These are phyloP conservation scores for Anaspis maculata DNA, from an alignment of 2,888 invertebrate species.

Conservation along the genomic window DNA sequence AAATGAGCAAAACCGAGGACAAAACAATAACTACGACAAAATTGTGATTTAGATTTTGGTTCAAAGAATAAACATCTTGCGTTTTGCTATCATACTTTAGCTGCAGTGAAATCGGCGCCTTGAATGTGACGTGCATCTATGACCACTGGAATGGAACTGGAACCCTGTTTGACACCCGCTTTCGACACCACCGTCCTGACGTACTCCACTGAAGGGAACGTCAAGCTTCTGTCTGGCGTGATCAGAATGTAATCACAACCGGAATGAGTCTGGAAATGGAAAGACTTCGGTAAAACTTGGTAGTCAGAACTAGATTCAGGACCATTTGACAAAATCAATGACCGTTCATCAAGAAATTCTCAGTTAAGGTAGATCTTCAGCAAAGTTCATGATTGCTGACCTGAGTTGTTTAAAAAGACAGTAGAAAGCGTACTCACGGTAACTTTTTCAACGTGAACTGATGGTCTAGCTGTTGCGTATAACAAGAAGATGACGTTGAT, in stretches of 20 bases:
- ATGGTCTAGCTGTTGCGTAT: slow-evolving; percentile 55
- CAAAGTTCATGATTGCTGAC: no score
- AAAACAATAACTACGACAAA: slow-evolving; percentile 1
- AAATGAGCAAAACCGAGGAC: neutral
- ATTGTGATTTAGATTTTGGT: no score
- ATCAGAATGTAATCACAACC: slow-evolving; percentile 51
- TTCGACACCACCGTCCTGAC: slow-evolving; percentile 62
- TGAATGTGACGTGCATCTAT: slow-evolving; percentile 56
- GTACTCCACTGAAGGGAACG: slow-evolving; percentile 59
- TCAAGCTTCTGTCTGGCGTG: slow-evolving; percentile 54
- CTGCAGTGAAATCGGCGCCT: slow-evolving; percentile 59
- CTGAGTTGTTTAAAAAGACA: no score
- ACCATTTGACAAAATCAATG: neutral
- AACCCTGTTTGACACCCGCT: slow-evolving; percentile 54
- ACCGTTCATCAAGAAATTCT: no score
- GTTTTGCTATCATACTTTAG: slow-evolving; percentile 50
- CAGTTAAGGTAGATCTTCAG: no score
- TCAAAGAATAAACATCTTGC: no score
- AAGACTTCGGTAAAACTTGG: neutral
- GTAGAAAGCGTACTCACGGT: slow-evolving; percentile 39
- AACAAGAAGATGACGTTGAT: slow-evolving; percentile 54
- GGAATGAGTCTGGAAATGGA: slow-evolving; percentile 40
- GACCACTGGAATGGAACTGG: slow-evolving; percentile 50
- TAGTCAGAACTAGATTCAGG: neutral
- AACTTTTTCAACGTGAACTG: slow-evolving; percentile 50